Evolutionary conservation across 2,888 invertebrate species (phyloP), one percentile per base, ranked within the genome.

Genomic region (Pollenia labialis): DNA sequence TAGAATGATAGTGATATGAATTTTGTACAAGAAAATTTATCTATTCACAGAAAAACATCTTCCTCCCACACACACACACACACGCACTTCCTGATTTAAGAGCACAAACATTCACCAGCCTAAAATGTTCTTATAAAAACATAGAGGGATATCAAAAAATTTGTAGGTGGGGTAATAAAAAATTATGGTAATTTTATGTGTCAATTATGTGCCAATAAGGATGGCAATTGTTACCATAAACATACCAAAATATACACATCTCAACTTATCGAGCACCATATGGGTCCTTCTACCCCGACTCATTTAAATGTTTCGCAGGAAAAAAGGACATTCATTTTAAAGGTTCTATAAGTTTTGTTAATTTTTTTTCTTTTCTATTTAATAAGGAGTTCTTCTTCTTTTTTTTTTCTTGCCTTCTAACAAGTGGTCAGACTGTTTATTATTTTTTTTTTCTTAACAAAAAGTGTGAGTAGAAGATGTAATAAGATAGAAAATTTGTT

Each of bases 141-240:
- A 48, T 40, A 52, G 7, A 16, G 18, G 18, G 50, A 12, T 9
- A 18, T 44, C 4, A 16, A 54, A 14, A 75, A 75, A 60, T 32
- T 58, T 42, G 44, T 9, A 50, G 18, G 18, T 60, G 32, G 58
- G 74, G 58, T 68, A 44, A 77, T 85, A 90, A 91, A 75, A 82
- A 91, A 91, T 91, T 92, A 92, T 92, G 92, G 89, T 90, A 92
- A 92, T 92, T 92, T 92, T 91, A 91, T 92, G 90, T 91, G 92
- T 92, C 92, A 92, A 92, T 92, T 92, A 91, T 91, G 91, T 91
- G 91, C 90, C 92, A 91, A 92, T 92, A 91, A 92, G 91, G 89
- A 81, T 68, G 48, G 62, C 60, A 81, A 84, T 84, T 77, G 84
- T 77, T 87, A 77, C 66, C 8, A 66, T 16, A 66, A 76, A 74